Percentiles rank a stretch among this genome's conserved stretches.
Evolutionary conservation across 2,797 vertebrate genomes (phyloP).

Genomic region (Chelon auratus): DNA sequence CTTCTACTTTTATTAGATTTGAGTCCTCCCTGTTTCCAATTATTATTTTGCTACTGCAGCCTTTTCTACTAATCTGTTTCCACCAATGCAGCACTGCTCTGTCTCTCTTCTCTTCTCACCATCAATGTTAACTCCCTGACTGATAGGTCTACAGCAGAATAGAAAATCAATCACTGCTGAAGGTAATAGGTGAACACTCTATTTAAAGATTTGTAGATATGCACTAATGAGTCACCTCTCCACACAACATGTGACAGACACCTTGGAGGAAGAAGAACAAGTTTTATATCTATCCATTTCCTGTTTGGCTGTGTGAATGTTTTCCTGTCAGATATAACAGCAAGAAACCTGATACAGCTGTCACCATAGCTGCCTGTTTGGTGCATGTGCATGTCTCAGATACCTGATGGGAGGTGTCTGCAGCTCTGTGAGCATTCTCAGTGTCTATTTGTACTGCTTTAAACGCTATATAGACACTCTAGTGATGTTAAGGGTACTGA

Average conservation of each 20-base stretch:
- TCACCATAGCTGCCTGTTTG: background rate
- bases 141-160: too few species aligned
- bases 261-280: background rate
- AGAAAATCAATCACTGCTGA: too few species aligned
- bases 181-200: too few species aligned
- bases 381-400: background rate
- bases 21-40: background rate
- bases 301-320: background rate
- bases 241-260: too few species aligned
- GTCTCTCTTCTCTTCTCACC: too few species aligned
- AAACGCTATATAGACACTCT: too few species aligned
- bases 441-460: too few species aligned
- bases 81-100: too few species aligned
- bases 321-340: background rate
- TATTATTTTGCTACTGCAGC: background rate
- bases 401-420: background rate
- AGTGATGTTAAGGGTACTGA: too few species aligned
- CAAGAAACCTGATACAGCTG: background rate
- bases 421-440: constrained; percentile 1
- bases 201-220: too few species aligned
- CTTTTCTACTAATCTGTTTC: background rate
- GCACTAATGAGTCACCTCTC: too few species aligned
- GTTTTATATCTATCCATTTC: background rate
- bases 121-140: too few species aligned
- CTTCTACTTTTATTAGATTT: constrained; percentile 1